A percentile compares a stretch with the other conserved stretches of the same genome.
Evolutionary conservation across 2,888 invertebrate genomes (phyloP).

Genomic region (Nysson spinosus): DNA sequence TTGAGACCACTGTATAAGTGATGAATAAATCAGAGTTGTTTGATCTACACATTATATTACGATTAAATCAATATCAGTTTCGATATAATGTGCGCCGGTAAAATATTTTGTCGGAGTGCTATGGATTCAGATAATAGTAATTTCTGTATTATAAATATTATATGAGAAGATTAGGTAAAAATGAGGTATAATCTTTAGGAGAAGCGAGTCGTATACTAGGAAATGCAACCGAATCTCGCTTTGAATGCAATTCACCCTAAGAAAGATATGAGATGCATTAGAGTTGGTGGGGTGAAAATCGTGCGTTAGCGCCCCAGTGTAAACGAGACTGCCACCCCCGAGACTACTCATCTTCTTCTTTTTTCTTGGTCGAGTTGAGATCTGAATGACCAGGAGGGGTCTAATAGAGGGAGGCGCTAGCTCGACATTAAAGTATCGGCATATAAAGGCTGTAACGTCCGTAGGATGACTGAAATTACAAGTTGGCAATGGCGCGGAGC

Average conservation of each 20-base stretch:
- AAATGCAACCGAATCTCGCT: slow-evolving; percentile 8
- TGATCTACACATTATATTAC: no score
- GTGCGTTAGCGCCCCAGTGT: slow-evolving; percentile 27
- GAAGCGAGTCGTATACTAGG: slow-evolving; percentile 5
- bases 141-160: no score
- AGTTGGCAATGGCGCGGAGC: slow-evolving; percentile 27
- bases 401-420: slow-evolving; percentile 16
- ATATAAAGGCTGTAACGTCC: slow-evolving; percentile 46
- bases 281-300: slow-evolving; percentile 42
- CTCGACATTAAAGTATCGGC: slow-evolving; percentile 49
- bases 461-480: slow-evolving; percentile 47
- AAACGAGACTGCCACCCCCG: slow-evolving; percentile 16
- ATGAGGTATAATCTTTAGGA: neutral
- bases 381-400: slow-evolving; percentile 31
- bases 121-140: no score
- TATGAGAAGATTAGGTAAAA: no score
- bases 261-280: slow-evolving; percentile 24
- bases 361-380: slow-evolving; percentile 9
- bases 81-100: no score
- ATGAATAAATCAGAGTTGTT: no score
- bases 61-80: no score
- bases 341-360: slow-evolving; percentile 16
- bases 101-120: no score
- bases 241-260: slow-evolving; percentile 32
- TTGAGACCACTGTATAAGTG: no score